Evolutionary conservation across 35 echinoderm and acorn worm species (phyloP), one percentile per base, ranked within the genome.

Genomic region (Lytechinus pictus): DNA sequence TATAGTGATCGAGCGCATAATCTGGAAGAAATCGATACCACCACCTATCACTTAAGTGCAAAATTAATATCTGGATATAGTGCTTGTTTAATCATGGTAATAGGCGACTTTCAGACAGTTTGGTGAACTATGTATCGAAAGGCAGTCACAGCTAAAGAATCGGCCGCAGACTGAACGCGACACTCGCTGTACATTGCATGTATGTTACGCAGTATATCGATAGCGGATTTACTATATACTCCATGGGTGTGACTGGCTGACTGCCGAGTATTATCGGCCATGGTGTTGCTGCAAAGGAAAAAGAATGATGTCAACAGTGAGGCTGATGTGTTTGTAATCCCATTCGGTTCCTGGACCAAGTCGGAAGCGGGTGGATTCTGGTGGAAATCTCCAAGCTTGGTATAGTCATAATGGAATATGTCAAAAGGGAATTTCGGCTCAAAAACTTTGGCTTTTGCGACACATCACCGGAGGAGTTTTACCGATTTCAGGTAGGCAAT

Each of bases 341-440:
- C 66, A 79, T 16, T 79, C 66, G 19, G 66, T 79, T 79, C 66
- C 66, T 79, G 66, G 66, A 24, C n/a, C 3, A 24, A 5, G 19
- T 79, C 16, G 66, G 66, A 79, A 79, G 66, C 66, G 66, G 66
- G 21, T 6, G 66, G 66, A 79, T 79, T 79, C 6, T 44, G 33
- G 66, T 79, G 21, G 19, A 79, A 79, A 79, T 24, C 66, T 16
- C 66, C n/a, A 24, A 44, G 66, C 6, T 79, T 5, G 9, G 2
- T 58, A 0, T 58, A 58, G 19, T 79, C 66, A 79, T 24, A 79
- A 79, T 79, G 66, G 66, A 79, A 79, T 7, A 24, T n/a, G 66
- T 79, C 66, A 79, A 79, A 79, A 79, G 66, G 66, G 66, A 79
- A 79, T 79, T 79, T 79, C 66, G 16, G 66, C 66, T 79, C 19